Base-by-base conservation (phyloP, 2,113 vertebrate species). In the Forbesichthys agassizii region DNA sequence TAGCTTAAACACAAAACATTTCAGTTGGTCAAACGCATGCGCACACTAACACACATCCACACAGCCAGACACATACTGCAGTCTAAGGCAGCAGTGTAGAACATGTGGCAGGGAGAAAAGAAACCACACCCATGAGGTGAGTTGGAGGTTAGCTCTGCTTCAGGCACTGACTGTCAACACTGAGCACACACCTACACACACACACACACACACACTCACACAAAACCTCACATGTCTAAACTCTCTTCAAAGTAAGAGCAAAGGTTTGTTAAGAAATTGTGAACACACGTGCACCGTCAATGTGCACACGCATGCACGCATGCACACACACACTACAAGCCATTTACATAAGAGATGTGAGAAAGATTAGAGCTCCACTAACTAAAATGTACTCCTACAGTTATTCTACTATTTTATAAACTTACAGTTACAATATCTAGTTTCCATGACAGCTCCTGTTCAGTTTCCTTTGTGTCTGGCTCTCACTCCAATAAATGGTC, bases 71-170 rank as follows among this genome's bases (percentile, higher is more conserved):
- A 48, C 53, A 55, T 12, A 71, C 16, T 20, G 20, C 20, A 20
- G 20, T 27, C 27, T 27, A 71, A 79, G 46, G 78, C 85, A 84
- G 83, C 77, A 87, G 77, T 84, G 68, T 68, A 82, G 63, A 87
- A 88, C 73, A 48, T 82, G 81, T 78, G 84, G 66, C 53, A 52
- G 69, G 73, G 69, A 75, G 56, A 88, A 53, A 75, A 61, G 13
- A 56, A 64, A 67, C 78, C 85, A 82, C 84, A 79, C 84, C 91
- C 69, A 83, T 77, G 81, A 84, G 90, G 89, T 91, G 84, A 91
- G 77, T 64, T 36, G 69, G 79, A 90, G 88, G 88, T 90, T 79
- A 91, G 63, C 57, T 55, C 78, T 78, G 52, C 83, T 78, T 79
- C 11, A 65, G 74, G 66, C 79, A 74, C 82, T 84, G 76, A 84